Conservation (phyloP, 2,797 vertebrate genomes). For the Brotula barbata region DNA sequence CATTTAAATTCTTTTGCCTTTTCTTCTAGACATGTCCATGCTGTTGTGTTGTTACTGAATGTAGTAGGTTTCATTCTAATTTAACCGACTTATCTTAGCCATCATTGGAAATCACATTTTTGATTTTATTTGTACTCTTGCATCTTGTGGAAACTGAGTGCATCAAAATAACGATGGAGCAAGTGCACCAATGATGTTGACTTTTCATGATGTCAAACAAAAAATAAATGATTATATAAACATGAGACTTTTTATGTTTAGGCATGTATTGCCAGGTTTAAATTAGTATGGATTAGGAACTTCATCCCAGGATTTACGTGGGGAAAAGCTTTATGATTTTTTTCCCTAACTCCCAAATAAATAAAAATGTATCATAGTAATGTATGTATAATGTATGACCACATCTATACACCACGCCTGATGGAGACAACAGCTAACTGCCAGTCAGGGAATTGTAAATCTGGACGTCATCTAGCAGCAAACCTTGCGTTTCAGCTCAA, state of each 20-base stretch:
- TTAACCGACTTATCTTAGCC: conserved; percentile 20
- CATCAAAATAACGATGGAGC: conserved; percentile 5
- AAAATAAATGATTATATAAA: conserved; percentile 36
- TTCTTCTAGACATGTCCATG: conserved; percentile 25
- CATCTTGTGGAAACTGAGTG: conserved; percentile 8
- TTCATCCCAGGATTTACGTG: no score
- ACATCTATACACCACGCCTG: not conserved
- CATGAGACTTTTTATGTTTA: conserved; percentile 1
- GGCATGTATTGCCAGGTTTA: conserved; percentile 31
- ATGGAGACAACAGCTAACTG: not conserved
- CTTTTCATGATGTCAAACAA: conserved; percentile 25
- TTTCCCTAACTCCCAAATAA: no score
- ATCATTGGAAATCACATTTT: conserved; percentile 10
- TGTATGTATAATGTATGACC: not conserved
- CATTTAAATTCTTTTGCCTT: not conserved
- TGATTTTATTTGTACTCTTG: conserved; percentile 23
- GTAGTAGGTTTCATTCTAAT: conserved; percentile 21
- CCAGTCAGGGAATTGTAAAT: conserved; percentile 1
- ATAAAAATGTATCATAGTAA: not conserved
- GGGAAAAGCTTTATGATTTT: no score
- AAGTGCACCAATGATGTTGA: conserved; percentile 15
- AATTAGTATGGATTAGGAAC: conserved; percentile 2
- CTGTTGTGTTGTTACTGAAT: conserved; percentile 40
- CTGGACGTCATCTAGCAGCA: conserved; percentile 1
- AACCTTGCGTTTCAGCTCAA: not conserved